phyloP scores from a whole-genome alignment of 64 coral and sea anemone genomes.

The Dendronephthya gigantea region DNA sequence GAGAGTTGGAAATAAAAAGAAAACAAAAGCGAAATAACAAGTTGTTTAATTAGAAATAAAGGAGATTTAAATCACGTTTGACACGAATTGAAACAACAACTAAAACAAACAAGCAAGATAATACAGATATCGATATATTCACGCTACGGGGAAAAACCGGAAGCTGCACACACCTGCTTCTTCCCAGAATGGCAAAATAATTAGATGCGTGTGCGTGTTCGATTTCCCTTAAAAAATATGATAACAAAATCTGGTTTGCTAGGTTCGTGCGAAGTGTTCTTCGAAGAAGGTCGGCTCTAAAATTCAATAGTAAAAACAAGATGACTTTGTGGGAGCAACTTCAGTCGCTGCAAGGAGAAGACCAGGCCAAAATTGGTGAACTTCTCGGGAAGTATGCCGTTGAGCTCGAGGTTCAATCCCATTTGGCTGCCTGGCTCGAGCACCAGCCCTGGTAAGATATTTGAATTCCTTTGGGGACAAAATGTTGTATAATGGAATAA shows the following conservation, averaged over 20 bases:
- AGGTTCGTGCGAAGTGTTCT: background rate
- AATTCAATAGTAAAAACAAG: too few relatives aligned
- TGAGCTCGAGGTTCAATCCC: background rate
- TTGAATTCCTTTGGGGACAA: background rate
- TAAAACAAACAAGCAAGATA: too few relatives aligned
- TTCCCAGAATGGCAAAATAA: background rate
- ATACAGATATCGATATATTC: too few relatives aligned
- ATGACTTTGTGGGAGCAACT: constrained; percentile 17
- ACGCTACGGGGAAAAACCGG: background rate
- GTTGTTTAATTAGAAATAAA: background rate
- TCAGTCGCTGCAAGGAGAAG: background rate
- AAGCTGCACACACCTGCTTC: background rate
- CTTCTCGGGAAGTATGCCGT: background rate
- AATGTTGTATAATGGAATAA: too few relatives aligned
- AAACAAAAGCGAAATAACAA: background rate
- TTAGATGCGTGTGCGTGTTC: background rate
- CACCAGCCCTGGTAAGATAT: background rate
- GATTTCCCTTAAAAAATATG: background rate
- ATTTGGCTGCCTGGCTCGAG: background rate
- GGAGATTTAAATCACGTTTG: too few relatives aligned
- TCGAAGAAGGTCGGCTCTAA: background rate
- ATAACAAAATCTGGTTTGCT: background rate
- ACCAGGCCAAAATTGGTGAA: background rate
- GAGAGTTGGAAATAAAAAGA: background rate
- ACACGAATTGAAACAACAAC: too few relatives aligned